phyloP scores from a whole-genome alignment of 2,113 vertebrate species.

The Labrus mixtus region DNA sequence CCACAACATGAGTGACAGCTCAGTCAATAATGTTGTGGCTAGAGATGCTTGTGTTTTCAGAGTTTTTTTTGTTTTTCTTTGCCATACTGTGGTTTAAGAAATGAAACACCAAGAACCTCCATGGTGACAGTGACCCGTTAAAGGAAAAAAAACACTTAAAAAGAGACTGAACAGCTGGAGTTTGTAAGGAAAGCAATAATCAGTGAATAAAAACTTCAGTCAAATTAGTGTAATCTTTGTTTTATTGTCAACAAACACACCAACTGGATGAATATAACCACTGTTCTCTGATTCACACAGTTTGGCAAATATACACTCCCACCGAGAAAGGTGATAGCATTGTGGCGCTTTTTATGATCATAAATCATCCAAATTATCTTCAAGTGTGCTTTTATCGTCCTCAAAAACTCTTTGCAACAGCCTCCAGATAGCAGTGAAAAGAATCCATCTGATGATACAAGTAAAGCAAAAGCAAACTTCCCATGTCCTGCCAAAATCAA shows the following conservation, averaged over 20 bases:
- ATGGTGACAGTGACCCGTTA: conserved; percentile 24
- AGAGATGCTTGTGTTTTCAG: conserved; percentile 17
- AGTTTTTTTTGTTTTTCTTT: conserved; percentile 1
- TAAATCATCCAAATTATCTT: not conserved
- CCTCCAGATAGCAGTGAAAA: conserved; percentile 5
- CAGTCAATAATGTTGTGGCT: conserved; percentile 3
- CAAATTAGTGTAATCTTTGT: conserved; percentile 7
- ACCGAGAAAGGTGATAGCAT: not conserved
- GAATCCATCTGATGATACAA: not conserved
- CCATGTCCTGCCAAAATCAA: conserved; percentile 28
- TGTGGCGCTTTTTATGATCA: not conserved
- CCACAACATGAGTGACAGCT: conserved; percentile 32
- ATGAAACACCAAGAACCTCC: conserved; percentile 26
- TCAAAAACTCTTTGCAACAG: not conserved
- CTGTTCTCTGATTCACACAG: not conserved
- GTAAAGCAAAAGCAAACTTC: not conserved
- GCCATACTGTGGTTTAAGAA: conserved; percentile 25
- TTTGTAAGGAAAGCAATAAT: conserved; percentile 43
- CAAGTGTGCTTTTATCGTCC: not conserved
- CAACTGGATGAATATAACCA: not conserved
- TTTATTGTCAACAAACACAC: conserved; percentile 17
- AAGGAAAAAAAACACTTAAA: not conserved
- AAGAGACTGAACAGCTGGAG: not conserved
- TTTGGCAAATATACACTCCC: not conserved
- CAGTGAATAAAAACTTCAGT: conserved; percentile 73